These are phyloP conservation scores for Leptosomus discolor DNA, from an alignment of 2,113 vertebrate genomes.

Conservation along the genomic window DNA sequence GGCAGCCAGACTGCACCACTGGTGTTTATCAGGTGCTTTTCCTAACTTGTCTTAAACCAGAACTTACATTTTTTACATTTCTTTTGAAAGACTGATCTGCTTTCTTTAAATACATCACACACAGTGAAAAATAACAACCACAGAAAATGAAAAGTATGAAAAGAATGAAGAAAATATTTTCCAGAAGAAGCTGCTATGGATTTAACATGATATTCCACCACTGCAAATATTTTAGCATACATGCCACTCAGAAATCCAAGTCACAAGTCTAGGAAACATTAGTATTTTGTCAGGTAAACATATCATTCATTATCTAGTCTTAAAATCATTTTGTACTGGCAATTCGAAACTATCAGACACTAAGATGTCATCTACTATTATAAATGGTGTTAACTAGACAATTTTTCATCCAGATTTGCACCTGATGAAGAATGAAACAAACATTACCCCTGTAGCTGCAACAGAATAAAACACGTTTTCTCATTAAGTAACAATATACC, in stretches of 20 bases:
- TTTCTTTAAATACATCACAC: not conserved
- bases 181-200: not conserved
- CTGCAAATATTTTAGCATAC: not conserved
- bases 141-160: not conserved
- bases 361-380: not conserved
- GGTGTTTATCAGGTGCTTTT: not conserved
- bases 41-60: not conserved
- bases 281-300: not conserved
- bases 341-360: not conserved
- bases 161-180: not conserved
- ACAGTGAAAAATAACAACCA: not conserved
- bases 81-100: not conserved
- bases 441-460: not conserved
- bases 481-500: not conserved
- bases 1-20: not conserved
- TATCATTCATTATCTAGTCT: not conserved
- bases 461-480: not conserved
- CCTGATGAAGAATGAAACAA: not conserved
- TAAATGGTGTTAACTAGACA: not conserved
- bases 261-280: not conserved
- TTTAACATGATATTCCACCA: not conserved
- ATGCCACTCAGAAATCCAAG: not conserved
- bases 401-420: not conserved
- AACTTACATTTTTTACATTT: not conserved
- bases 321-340: not conserved